Percentiles rank a stretch among this genome's conserved stretches.
These are phyloP conservation scores for Tetragnatha versicolor DNA, from an alignment of 1,140 invertebrate species.

Conservation along the genomic window DNA sequence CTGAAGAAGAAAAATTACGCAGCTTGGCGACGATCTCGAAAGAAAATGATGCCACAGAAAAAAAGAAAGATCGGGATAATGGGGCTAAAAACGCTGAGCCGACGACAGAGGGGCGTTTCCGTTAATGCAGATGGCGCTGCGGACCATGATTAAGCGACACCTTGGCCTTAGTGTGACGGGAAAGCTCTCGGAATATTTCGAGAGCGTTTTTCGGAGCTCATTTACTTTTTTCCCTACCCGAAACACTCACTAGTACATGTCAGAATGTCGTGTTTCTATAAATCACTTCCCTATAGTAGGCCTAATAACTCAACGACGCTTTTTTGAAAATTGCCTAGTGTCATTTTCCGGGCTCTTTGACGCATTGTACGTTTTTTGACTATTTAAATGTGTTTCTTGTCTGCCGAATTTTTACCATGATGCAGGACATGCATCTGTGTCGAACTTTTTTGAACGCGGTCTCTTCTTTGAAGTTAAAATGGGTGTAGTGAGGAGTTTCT, in stretches of 20 bases:
- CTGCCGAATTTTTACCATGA: too few relatives aligned
- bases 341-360: too few relatives aligned
- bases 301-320: too few relatives aligned
- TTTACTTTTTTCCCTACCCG: slow-evolving; percentile 4
- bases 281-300: slow-evolving; percentile 10
- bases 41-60: slow-evolving; percentile 5
- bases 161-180: neutral
- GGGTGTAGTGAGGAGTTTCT: too few relatives aligned
- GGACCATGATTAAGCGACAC: slow-evolving; percentile 29
- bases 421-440: too few relatives aligned
- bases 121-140: slow-evolving; percentile 32
- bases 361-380: too few relatives aligned
- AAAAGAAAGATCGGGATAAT: neutral
- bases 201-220: slow-evolving; percentile 11
- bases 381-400: too few relatives aligned
- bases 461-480: neutral
- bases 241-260: slow-evolving; percentile 27
- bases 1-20: slow-evolving; percentile 29
- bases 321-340: too few relatives aligned
- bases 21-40: neutral
- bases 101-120: slow-evolving; percentile 32
- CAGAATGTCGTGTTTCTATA: slow-evolving; percentile 35
- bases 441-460: neutral
- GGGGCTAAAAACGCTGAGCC: neutral
- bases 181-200: slow-evolving; percentile 19